Evolutionary conservation across 2,113 vertebrate species (phyloP).

Genomic region (Brienomyrus brachyistius): DNA sequence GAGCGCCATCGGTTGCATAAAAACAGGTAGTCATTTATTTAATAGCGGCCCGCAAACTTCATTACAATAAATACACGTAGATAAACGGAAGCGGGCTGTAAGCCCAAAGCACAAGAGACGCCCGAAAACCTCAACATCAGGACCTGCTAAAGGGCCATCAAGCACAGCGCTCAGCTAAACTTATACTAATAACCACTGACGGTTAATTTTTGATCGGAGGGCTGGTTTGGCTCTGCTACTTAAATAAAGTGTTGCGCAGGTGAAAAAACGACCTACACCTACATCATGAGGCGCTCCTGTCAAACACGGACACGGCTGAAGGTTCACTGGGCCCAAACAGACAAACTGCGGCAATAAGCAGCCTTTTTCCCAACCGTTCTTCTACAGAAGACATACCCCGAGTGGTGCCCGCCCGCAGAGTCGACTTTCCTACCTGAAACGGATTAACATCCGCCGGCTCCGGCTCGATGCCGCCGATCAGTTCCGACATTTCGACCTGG

Average conservation of each 20-base stretch:
- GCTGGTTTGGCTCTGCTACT: background rate
- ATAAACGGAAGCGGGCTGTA: background rate
- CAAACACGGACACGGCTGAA: background rate
- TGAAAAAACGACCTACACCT: background rate
- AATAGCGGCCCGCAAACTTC: background rate
- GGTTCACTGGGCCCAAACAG: background rate
- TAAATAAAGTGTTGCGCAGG: background rate
- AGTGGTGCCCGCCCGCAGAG: background rate
- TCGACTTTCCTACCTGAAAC: slow-evolving; percentile 68
- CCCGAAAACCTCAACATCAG: background rate
- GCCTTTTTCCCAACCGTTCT: background rate
- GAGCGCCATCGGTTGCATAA: background rate
- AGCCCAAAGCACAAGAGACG: background rate
- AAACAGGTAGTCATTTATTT: background rate
- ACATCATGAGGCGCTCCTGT: background rate
- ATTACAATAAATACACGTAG: background rate
- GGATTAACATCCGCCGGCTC: slow-evolving; percentile 74
- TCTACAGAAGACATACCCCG: background rate
- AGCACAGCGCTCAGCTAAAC: background rate
- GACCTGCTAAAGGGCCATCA: background rate
- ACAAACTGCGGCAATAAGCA: background rate
- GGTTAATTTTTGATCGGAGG: background rate
- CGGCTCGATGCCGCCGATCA: slow-evolving; percentile 78
- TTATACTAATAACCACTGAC: background rate
- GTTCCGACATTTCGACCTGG: slow-evolving; percentile 66